phyloP scores from a whole-genome alignment of 2,797 vertebrate genomes.

The Liasis olivaceus region DNA sequence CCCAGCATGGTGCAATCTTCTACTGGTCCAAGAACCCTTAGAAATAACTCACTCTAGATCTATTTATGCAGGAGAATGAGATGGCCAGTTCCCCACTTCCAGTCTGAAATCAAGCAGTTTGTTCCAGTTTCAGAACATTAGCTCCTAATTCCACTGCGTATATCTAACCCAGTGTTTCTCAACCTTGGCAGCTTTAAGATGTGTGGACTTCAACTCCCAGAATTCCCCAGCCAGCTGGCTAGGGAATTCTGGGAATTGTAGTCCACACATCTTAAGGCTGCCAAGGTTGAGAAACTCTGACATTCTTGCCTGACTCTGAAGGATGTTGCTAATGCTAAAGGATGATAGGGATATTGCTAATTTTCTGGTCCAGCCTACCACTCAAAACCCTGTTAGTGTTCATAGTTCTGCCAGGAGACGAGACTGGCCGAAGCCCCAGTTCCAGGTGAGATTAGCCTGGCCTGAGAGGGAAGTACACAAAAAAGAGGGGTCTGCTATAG shows the following conservation, averaged over 20 bases:
- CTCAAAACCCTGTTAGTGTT: not conserved
- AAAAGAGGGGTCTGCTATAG: not conserved
- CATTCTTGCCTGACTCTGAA: too few relatives aligned
- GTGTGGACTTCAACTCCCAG: too few relatives aligned
- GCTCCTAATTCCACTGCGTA: not conserved
- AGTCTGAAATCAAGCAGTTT: not conserved
- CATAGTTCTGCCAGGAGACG: not conserved
- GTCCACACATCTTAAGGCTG: too few relatives aligned
- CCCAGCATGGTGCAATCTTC: not conserved
- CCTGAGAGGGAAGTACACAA: not conserved
- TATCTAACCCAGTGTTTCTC: not conserved
- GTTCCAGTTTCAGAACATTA: not conserved
- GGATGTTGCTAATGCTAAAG: too few relatives aligned
- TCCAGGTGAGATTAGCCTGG: not conserved
- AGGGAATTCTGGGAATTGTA: too few relatives aligned
- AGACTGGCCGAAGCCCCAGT: not conserved
- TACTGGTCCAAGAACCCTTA: not conserved
- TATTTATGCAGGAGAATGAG: not conserved
- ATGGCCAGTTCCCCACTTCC: not conserved
- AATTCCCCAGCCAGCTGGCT: too few relatives aligned
- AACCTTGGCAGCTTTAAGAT: too few relatives aligned
- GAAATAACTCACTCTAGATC: not conserved
- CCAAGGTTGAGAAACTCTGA: too few relatives aligned
- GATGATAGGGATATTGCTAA: not conserved
- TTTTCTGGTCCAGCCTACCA: not conserved